Base-by-base conservation (phyloP, 2,888 invertebrate species). In the Apamea monoglypha region DNA sequence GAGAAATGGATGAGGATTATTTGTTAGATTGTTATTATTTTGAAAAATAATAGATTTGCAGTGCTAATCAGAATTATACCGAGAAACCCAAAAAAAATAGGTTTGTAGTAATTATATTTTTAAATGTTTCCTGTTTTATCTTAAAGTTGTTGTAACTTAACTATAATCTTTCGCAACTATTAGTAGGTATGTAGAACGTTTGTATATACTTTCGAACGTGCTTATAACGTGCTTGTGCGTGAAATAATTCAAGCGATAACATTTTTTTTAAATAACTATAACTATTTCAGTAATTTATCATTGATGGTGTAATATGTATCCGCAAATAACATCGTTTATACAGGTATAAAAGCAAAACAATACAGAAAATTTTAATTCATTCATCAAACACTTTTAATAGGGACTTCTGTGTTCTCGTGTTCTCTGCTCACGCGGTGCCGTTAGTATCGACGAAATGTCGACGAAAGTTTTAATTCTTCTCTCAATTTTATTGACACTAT, bases 401-500 rank as follows among this genome's bases (percentile, higher is more conserved):
- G 1, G 44, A 47, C 3, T 0, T 47, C 14, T 2, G 53, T 36
- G 10, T 36, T n/a, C n/a, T n/a, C 14, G 53, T 36, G 10, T 36
- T n/a, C n/a, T n/a, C 14, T 66, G 14, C 25, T 44, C 4, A 44
- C 71, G 56, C 18, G 29, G 29, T 63, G 50, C 14, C 59, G 10
- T 32, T 53, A 16, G 10, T 16, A 8, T 40, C 4, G 8, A 25
- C 25, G 64, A 74, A 70, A 86, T 86, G 82, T 69, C 76, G 21
- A 66, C 78, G 12, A 86, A 77, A 82, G 4, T 78, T 70, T 18
- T 82, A 25, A 36, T 87, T 73, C 67, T 77, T 14, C 70, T 84
- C 32, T 69, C 82, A 14, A 67, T 87, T 74, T 50, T 87, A 32
- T 40, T 82, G 18, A 61, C 75, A 14, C 36, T 87, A 2, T 84